Base-by-base conservation (phyloP, 2,888 invertebrate genomes). In the Sericinus montela region DNA sequence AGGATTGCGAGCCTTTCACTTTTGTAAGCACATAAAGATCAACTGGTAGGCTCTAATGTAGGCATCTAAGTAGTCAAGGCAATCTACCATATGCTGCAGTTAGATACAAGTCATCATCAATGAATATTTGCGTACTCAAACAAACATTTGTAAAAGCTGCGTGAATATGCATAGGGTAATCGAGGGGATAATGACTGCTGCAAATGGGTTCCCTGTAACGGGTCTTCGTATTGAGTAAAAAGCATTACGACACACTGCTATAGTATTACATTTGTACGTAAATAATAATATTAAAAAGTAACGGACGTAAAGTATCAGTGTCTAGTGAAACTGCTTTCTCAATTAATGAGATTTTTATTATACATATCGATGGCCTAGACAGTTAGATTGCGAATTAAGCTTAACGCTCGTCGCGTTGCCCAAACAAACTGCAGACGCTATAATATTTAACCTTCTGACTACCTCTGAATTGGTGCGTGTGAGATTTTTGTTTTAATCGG, bases 151-250 rank as follows among this genome's bases (percentile, higher is more conserved):
- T 75, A 74, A 70, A 60, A 65, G 62, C 68, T 69, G 69, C 65
- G 73, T 69, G 72, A 74, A 77, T n/a, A n/a, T 71, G 65, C 63
- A 70, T 60, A 56, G 49, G 58, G 72, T 72, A 76, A 81, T 82
- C 61, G 69, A 73, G 72, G 77, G 68, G 76, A 73, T 75, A 75
- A 62, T 59, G 58, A 60, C 60, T 30, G 35, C 47, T 74, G 75
- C 75, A 79, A 82, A 80, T 82, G 75, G 70, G 68, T 70, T 76
- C 70, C 69, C 67, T 63, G 69, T 82, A 82, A 80, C 83, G 82
- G 81, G 59, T 61, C 64, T 69, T 35, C 16, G 23, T 32, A 40
- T 45, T 30, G 8, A 48, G 50, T 45, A 44, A 51, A 40, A 48
- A 45, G 28, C 40, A 43, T 38, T 25, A 38, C 35, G 36, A 11